Conservation (phyloP, 2,888 invertebrate species). For the Linnaemya vulpina region DNA sequence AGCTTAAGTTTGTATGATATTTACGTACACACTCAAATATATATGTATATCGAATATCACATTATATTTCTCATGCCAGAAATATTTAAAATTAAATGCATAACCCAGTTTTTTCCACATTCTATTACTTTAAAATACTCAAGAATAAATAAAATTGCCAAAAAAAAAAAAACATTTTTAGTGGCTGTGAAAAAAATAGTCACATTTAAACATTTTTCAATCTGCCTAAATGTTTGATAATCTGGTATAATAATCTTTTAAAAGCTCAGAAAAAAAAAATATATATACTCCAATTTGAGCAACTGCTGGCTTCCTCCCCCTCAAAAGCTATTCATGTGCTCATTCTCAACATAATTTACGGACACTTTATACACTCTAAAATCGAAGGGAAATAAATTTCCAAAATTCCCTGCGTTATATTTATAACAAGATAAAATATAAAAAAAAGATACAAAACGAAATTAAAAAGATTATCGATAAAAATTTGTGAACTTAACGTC, state of each 20-base stretch:
- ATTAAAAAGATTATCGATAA: conserved; percentile 62
- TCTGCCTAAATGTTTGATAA: conserved; percentile 13
- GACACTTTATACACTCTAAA: conserved; percentile 21
- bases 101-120: neutral
- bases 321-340: neutral
- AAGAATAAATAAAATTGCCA: conserved; percentile 3
- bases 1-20: no score
- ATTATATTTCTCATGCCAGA: neutral
- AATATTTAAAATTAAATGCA: neutral
- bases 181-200: neutral
- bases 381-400: conserved; percentile 37
- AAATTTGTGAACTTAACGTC: conserved; percentile 56
- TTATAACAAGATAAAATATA: neutral
- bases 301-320: neutral
- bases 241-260: conserved; percentile 27
- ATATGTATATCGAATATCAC: neutral
- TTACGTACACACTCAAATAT: no score
- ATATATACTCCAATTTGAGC: neutral
- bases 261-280: conserved; percentile 9
- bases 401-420: conserved; percentile 24
- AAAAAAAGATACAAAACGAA: conserved; percentile 17
- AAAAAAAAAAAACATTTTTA: conserved; percentile 16
- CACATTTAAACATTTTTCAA: conserved; percentile 9
- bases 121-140: neutral
- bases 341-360: conserved; percentile 30